Percentiles rank a stretch among this genome's conserved stretches.
Conservation (phyloP, 2,113 vertebrate species). For the Morone saxatilis region DNA sequence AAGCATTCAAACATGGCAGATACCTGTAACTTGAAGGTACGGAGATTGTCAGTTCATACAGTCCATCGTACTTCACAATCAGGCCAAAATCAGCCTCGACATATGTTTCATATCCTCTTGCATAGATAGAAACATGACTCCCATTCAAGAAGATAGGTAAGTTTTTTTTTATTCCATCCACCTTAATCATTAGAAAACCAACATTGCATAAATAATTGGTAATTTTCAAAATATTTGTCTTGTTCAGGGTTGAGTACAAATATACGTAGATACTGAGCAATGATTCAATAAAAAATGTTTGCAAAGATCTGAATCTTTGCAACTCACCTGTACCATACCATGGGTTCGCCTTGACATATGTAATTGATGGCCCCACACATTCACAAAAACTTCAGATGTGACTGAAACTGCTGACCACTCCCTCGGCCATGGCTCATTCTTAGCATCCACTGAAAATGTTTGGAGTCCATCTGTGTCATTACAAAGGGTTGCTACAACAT, state of each 20-base stretch:
- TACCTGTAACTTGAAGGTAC: conserved; percentile 67
- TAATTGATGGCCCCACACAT: conserved; percentile 60
- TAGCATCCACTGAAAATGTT: conserved; percentile 73
- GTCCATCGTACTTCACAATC: conserved; percentile 66
- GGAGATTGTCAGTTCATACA: conserved; percentile 48
- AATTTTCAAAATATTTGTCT: neutral
- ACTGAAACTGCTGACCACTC: conserved; percentile 24
- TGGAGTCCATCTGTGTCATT: conserved; percentile 6
- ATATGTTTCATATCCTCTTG: conserved; percentile 40
- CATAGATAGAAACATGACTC: conserved; percentile 55
- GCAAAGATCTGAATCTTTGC: neutral
- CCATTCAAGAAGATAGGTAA: conserved; percentile 62
- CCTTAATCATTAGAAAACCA: conserved; percentile 38
- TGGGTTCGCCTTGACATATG: conserved; percentile 38
- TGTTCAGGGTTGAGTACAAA: neutral
- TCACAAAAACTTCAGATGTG: conserved; percentile 67
- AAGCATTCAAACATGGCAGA: neutral
- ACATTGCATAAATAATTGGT: neutral
- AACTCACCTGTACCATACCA: conserved; percentile 63
- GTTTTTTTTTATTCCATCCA: conserved; percentile 63
- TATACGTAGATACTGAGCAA: neutral
- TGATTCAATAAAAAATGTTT: neutral
- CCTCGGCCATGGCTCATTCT: conserved; percentile 62
- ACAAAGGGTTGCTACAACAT: conserved; percentile 63
- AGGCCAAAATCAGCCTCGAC: conserved; percentile 68